phyloP scores from a whole-genome alignment of 2,888 invertebrate species.

The Carterocephalus palaemon region DNA sequence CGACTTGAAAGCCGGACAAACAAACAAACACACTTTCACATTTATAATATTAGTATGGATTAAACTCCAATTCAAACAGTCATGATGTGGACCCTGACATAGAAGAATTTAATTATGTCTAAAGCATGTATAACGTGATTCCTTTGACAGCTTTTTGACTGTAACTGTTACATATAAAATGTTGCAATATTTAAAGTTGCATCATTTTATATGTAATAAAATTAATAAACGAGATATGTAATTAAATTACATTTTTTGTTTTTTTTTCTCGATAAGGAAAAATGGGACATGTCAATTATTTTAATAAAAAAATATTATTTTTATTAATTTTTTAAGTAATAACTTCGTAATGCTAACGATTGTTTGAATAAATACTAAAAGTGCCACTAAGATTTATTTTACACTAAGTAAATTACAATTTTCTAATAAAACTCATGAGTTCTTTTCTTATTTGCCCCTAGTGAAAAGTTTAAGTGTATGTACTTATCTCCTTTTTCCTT shows the following conservation, averaged over 20 bases:
- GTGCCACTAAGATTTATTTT: neutral
- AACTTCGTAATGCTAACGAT: neutral
- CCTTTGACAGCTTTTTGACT: no score
- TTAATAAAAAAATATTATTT: neutral
- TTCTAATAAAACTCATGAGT: neutral
- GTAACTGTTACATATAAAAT: neutral
- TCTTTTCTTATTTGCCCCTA: neutral
- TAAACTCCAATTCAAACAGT: neutral
- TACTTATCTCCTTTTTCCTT: neutral
- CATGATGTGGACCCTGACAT: neutral
- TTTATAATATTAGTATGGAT: no score
- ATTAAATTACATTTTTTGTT: neutral
- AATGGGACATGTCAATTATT: neutral
- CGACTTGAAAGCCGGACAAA: no score
- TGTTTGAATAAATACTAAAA: neutral
- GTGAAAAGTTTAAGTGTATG: neutral
- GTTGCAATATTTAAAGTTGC: neutral
- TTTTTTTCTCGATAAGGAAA: neutral
- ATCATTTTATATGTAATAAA: no score
- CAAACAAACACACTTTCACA: no score
- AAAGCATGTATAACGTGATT: neutral
- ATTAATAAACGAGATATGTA: neutral
- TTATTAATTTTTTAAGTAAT: neutral
- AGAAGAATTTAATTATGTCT: neutral
- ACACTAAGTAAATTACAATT: neutral